Conservation (phyloP, 2,888 invertebrate species). For the Lasius fuliginosus region DNA sequence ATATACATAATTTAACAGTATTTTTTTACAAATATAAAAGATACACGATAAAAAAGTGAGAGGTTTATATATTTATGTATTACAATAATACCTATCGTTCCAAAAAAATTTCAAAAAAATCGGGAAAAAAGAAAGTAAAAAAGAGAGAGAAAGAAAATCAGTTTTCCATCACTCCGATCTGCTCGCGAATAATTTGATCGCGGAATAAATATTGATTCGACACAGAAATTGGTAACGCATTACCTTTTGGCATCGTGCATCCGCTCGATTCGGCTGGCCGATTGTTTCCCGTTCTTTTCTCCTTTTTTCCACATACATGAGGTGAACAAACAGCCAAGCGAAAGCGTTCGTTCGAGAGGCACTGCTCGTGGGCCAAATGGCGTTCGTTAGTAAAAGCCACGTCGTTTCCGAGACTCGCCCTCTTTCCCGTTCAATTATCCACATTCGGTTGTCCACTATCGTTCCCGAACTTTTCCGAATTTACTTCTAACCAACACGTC, state of each 20-base stretch:
- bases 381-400: constrained; percentile 77
- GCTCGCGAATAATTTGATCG: constrained; percentile 41
- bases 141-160: background rate
- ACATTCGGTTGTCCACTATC: constrained; percentile 50
- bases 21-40: background rate
- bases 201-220: constrained; percentile 54
- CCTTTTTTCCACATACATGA: constrained; percentile 60
- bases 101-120: background rate
- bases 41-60: background rate
- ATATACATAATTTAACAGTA: background rate
- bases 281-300: constrained; percentile 71
- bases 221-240: constrained; percentile 52
- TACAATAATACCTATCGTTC: background rate
- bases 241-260: constrained; percentile 53
- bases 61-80: background rate
- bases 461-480: constrained; percentile 27
- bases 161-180: background rate
- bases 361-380: constrained; percentile 70
- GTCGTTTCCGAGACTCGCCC: constrained; percentile 65
- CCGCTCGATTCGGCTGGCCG: constrained; percentile 65
- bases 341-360: constrained; percentile 68
- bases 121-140: background rate
- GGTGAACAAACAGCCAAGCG: constrained; percentile 73
- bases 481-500: constrained; percentile 60
- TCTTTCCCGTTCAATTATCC: constrained; percentile 70